A percentile compares a stretch with the other conserved stretches of the same genome.
Evolutionary conservation across 2,888 invertebrate species (phyloP).

Genomic region (Caenorhabditis panamensis): DNA sequence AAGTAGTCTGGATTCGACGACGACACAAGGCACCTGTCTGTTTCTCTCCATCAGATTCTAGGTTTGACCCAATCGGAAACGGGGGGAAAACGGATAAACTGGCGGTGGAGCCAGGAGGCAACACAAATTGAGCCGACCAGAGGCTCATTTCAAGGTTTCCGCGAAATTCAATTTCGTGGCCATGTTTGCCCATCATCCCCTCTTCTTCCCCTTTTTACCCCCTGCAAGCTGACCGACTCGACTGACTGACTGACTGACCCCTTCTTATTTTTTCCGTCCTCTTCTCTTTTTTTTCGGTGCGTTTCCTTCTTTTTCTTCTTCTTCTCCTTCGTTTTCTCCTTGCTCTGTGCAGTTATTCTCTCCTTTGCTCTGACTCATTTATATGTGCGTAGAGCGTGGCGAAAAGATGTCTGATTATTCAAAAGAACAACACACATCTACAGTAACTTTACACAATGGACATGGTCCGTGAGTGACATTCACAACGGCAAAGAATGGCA

Average conservation of each 20-base stretch:
- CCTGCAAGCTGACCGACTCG: slow-evolving; percentile 22
- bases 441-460: slow-evolving; percentile 24
- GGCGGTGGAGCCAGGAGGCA: slow-evolving; percentile 35
- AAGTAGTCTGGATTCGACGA: slow-evolving; percentile 1
- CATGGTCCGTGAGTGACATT: slow-evolving; percentile 9
- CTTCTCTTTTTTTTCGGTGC: neutral
- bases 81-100: slow-evolving; percentile 32
- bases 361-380: slow-evolving; percentile 13
- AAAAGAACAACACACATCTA: slow-evolving; percentile 1
- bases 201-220: slow-evolving; percentile 31
- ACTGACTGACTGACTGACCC: slow-evolving; percentile 37
- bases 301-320: slow-evolving; percentile 1
- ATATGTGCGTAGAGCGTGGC: slow-evolving; percentile 3
- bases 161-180: slow-evolving; percentile 60
- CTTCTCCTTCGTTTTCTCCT: slow-evolving; percentile 5
- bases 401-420: slow-evolving; percentile 2
- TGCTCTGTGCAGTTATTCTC: neutral
- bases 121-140: slow-evolving; percentile 50
- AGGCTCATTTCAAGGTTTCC: slow-evolving; percentile 62
- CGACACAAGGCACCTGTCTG: too few species aligned
- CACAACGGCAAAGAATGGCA: slow-evolving; percentile 23
- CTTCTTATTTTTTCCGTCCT: slow-evolving; percentile 13
- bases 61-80: slow-evolving; percentile 14
- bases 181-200: slow-evolving; percentile 57
- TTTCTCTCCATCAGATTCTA: slow-evolving; percentile 2